phyloP scores from a whole-genome alignment of 2,113 vertebrate genomes.

The Crotalus tigris region DNA sequence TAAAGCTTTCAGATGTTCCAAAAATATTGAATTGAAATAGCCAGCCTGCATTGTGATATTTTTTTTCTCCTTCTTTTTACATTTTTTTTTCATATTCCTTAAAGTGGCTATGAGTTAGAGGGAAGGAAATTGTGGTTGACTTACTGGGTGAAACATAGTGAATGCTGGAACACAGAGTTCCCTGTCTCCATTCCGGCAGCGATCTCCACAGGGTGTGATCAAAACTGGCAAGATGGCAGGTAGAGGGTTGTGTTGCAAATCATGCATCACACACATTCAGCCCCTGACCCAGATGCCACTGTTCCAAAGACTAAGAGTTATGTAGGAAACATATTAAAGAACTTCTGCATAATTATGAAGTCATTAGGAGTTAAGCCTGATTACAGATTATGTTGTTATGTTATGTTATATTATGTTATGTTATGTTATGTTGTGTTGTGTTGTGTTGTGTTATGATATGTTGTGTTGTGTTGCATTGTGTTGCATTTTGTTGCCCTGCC shows the following conservation, averaged over 20 bases:
- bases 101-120: not conserved
- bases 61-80: too few relatives aligned
- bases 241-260: not conserved
- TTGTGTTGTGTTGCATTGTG: too few relatives aligned
- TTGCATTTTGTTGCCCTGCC: too few relatives aligned
- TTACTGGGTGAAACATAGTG: too few relatives aligned
- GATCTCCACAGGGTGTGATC: not conserved
- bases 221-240: not conserved
- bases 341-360: not conserved
- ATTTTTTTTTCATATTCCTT: not conserved
- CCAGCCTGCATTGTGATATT: not conserved
- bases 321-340: not conserved
- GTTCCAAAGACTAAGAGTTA: not conserved
- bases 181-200: not conserved
- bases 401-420: not conserved
- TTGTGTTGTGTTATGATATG: too few relatives aligned
- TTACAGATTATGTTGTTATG: not conserved
- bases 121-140: too few relatives aligned
- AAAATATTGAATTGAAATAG: not conserved
- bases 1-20: too few relatives aligned
- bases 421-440: not conserved
- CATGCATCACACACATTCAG: not conserved
- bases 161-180: not conserved
- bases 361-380: not conserved
- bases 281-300: not conserved